Base-by-base conservation (phyloP, 1,140 invertebrate species). In the Phocides pigmalion region DNA sequence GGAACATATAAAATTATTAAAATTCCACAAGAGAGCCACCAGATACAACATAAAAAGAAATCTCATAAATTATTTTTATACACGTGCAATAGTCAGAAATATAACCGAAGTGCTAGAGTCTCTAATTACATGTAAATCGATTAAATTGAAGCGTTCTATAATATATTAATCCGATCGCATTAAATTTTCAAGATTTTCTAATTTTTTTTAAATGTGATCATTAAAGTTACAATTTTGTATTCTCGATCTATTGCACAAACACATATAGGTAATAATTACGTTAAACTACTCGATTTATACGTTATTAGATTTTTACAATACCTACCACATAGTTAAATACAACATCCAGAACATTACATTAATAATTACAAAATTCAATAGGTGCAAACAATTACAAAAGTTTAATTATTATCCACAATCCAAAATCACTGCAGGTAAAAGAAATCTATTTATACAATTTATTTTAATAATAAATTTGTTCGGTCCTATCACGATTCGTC, bases 291-390 rank as follows among this genome's bases (percentile, higher is more conserved):
- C 68, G 70, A 84, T 81, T 84, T 81, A 84, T 82, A 84, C 75
- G 67, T 89, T 79, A 78, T 82, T 80, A 80, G 42, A 76, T 84
- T 82, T 87, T 84, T 89, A 89, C 81, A 87, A 81, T 85, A 82
- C 73, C 73, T 78, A 77, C 81, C 79, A 84, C 78, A 77, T 70
- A 87, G 74, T 82, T 86, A 89, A 87, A 88, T 87, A 89, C 85
- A 80, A 89, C 88, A 90, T 88, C 79, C 82, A 88, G 85, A 89
- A 86, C 73, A 74, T 81, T 82, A 89, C 80, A 79, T 87, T 82
- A 80, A 84, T 90, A 87, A 89, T 89, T 89, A 90, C 86, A 90
- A 87, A 89, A 87, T 83, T 77, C 79, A 83, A 82, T 83, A 72
- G 70, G 81, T 88, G 86, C 88, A 86, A 88, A 88, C 72, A 78